A percentile compares a stretch with the other conserved stretches of the same genome.
phyloP scores from a whole-genome alignment of 2,888 invertebrate species.

The Lydus trimaculatus region DNA sequence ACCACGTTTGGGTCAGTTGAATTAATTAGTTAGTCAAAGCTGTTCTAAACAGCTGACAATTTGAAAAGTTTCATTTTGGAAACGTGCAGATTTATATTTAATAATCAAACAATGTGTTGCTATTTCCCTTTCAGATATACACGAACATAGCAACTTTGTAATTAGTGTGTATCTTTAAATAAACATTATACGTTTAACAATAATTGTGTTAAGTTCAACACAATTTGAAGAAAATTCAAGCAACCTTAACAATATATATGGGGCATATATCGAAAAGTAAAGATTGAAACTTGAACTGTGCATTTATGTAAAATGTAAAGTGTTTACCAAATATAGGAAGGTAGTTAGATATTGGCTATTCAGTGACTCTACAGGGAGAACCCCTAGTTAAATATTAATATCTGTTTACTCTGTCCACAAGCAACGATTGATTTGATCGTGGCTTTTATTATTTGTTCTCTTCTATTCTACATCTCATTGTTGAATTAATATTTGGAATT shows the following conservation, averaged over 20 bases:
- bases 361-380: conserved; percentile 24
- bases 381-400: conserved; percentile 43
- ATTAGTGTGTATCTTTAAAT: conserved; percentile 29
- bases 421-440: conserved; percentile 50
- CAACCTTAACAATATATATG: not conserved
- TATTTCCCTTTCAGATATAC: conserved; percentile 18
- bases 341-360: conserved; percentile 32
- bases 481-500: conserved; percentile 34
- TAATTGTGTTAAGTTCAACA: conserved; percentile 24
- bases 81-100: conserved; percentile 50
- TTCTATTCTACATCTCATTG: conserved; percentile 50
- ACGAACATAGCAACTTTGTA: conserved; percentile 17
- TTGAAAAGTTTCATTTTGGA: conserved; percentile 49
- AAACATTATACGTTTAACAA: conserved; percentile 24
- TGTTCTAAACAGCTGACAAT: conserved; percentile 55
- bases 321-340: conserved; percentile 24
- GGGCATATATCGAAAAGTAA: conserved; percentile 2
- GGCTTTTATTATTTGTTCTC: conserved; percentile 49
- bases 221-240: conserved; percentile 2
- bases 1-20: conserved; percentile 51
- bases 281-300: conserved; percentile 14
- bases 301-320: conserved; percentile 30
- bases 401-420: conserved; percentile 47
- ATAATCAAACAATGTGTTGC: conserved; percentile 52
- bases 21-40: conserved; percentile 52